Conservation (phyloP, 2,797 vertebrate species). For the Typhlichthys eigenmanni region DNA sequence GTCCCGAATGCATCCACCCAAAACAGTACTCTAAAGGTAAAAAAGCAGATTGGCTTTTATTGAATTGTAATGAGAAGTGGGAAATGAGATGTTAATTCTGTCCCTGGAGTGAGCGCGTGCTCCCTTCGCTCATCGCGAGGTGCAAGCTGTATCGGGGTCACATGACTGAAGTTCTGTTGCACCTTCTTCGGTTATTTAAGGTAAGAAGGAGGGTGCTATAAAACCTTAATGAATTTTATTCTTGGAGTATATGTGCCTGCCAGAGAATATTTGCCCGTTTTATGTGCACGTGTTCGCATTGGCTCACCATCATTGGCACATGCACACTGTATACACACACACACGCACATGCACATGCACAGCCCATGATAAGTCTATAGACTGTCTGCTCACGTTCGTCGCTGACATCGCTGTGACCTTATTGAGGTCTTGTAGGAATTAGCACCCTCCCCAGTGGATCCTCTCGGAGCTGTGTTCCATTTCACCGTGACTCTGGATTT, state of each 20-base stretch:
- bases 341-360: slow-evolving; percentile 2
- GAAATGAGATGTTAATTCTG: slow-evolving; percentile 75
- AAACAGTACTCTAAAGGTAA: slow-evolving; percentile 76
- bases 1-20: slow-evolving; percentile 73
- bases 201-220: slow-evolving; percentile 45
- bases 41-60: slow-evolving; percentile 75
- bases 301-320: not conserved
- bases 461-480: slow-evolving; percentile 59
- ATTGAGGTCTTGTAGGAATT: slow-evolving; percentile 72
- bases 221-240: slow-evolving; percentile 48
- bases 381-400: slow-evolving; percentile 53
- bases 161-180: slow-evolving; percentile 52
- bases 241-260: slow-evolving; percentile 15
- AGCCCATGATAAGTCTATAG: slow-evolving; percentile 56
- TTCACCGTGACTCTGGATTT: slow-evolving; percentile 70
- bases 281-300: slow-evolving; percentile 12
- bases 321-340: not conserved
- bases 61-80: slow-evolving; percentile 78
- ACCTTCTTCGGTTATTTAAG: slow-evolving; percentile 60
- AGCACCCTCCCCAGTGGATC: slow-evolving; percentile 55
- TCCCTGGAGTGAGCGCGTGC: slow-evolving; percentile 64
- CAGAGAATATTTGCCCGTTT: not conserved
- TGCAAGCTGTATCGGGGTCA: slow-evolving; percentile 61
- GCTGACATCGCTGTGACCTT: slow-evolving; percentile 70
- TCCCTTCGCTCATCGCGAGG: slow-evolving; percentile 54